Conservation (phyloP, 2,888 invertebrate genomes). For the Machimus atricapillus region DNA sequence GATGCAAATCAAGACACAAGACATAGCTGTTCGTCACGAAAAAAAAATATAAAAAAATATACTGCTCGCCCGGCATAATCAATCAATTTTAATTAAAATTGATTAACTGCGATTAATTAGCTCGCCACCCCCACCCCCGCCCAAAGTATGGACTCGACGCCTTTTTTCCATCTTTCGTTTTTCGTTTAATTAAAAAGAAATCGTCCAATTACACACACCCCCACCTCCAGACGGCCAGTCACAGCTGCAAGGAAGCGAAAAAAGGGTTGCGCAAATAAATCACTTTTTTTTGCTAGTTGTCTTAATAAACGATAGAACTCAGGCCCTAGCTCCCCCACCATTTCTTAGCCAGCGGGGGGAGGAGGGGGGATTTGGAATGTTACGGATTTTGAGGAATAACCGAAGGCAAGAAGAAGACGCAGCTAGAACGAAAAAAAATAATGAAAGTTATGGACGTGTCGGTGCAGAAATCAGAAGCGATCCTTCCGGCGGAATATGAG, state of each 20-base stretch:
- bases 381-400: conserved; percentile 34
- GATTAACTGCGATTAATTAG: conserved; percentile 45
- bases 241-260: conserved; percentile 46
- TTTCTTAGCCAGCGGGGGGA: not conserved
- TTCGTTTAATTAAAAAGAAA: conserved; percentile 49
- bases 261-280: conserved; percentile 57
- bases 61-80: not conserved
- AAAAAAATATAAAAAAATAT: not conserved
- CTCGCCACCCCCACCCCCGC: conserved; percentile 21
- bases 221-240: conserved; percentile 20
- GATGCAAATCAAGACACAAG: not conserved
- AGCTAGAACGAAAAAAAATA: not conserved
- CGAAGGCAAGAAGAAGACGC: not conserved
- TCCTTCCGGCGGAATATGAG: conserved; percentile 1
- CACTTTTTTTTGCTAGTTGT: conserved; percentile 54
- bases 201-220: conserved; percentile 48
- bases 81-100: conserved; percentile 47
- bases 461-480: conserved; percentile 27
- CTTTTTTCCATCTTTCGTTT: conserved; percentile 44
- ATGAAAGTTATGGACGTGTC: not conserved
- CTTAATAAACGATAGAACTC: conserved; percentile 41
- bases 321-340: not conserved
- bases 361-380: not conserved
- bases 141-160: conserved; percentile 21
- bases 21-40: not conserved